Evolutionary conservation across 1,140 invertebrate species (phyloP), one percentile per base, ranked within the genome.

Genomic region (Tetragonula clypearis): DNA sequence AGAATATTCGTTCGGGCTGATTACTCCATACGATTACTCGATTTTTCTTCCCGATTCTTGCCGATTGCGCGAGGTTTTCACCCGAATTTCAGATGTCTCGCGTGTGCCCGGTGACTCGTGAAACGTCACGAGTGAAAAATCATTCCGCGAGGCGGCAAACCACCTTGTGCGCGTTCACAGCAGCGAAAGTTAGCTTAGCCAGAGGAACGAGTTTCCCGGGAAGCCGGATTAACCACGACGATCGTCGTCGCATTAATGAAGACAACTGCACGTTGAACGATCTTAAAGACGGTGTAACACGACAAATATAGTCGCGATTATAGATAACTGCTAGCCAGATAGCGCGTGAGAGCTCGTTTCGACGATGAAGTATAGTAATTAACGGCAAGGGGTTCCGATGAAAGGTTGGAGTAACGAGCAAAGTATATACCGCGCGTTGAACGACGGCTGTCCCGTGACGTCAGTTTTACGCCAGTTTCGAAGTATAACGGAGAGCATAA

Each of bases 191-290:
- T 35, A 35, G 56, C 79, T 84, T 65, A 79, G 66, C 65, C 68
- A 41, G 82, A 26, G 68, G 8, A 84, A 84, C 82, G 41, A n/a
- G 82, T 84, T 84, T 84, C 56, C 49, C 53, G 81, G 72, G n/a
- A 41, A n/a, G 75, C 19, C 30, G 75, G 35, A 84, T 84, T 79
- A 72, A 84, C 12, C 66, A 84, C 56, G 66, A 72, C 53, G 76
- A 41, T 35, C n/a, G 76, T 8, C 41, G 41, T 8, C 41, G 41
- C 41, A 8, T 49, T 49, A 49, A 49, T 19, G 15, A 14, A 62
- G 35, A 55, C 76, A 41, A 79, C 72, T 65, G 55, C 41, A 41
- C 26, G 75, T 69, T 35, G 58, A 72, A 71, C 56, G 11, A 9
- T 41, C n/a, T 69, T n/a, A n/a, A 79, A 72, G 56, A 72, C 30